Conservation (phyloP, 2,888 invertebrate species). For the Spisula solida region DNA sequence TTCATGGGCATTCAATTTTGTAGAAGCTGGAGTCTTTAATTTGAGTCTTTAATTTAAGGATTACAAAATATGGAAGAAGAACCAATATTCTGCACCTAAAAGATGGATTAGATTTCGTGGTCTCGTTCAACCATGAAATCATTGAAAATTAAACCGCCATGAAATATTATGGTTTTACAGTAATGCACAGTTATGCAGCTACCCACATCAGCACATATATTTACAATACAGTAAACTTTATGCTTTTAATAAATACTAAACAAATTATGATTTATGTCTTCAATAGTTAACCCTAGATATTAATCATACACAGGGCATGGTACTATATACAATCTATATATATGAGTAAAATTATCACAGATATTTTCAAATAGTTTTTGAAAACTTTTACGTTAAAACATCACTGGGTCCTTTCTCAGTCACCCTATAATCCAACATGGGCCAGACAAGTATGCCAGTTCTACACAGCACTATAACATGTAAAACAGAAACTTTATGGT, state of each 20-base stretch:
- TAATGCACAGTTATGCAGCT: not conserved
- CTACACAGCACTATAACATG: too few species aligned
- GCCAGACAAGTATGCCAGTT: too few species aligned
- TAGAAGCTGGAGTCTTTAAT: too few species aligned
- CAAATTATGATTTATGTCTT: not conserved
- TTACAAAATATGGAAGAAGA: too few species aligned
- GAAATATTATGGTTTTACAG: not conserved
- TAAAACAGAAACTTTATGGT: too few species aligned
- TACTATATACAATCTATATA: constrained; percentile 1
- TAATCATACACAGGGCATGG: not conserved
- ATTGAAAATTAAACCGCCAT: not conserved
- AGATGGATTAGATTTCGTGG: not conserved
- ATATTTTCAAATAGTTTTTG: not conserved
- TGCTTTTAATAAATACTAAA: too few species aligned
- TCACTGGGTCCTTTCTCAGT: not conserved
- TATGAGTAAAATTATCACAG: not conserved
- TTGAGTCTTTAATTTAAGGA: too few species aligned
- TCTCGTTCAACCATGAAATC: too few species aligned
- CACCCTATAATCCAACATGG: not conserved
- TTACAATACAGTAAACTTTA: not conserved
- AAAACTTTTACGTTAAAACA: not conserved
- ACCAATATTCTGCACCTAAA: too few species aligned
- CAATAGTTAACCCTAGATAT: not conserved
- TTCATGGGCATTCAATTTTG: not conserved
- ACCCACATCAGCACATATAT: not conserved